Evolutionary conservation across 2,797 vertebrate genomes (phyloP), one percentile per base, ranked within the genome.

Genomic region (Leuciscus waleckii): DNA sequence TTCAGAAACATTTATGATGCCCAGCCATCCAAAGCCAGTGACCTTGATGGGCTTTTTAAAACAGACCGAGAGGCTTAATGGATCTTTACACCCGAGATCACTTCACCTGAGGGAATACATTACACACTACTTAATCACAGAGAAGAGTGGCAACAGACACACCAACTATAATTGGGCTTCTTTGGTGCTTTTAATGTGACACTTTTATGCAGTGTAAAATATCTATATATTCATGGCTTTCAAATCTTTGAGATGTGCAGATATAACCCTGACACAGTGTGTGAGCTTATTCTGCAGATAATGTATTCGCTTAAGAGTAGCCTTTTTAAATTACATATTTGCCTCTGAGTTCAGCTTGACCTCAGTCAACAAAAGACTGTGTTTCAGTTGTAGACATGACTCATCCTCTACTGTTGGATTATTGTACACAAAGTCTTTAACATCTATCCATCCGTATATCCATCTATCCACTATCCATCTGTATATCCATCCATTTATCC

Each of bases 31-130:
- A 76, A 56, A 80, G 77, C 82, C 54, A 65, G 37, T 65, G 70
- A 84, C 63, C 81, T 70, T 76, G 79, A 77, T 73, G 78, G 14
- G 78, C 70, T 84, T 84, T 84, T 77, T 85, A 79, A 80, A 80
- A 75, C 63, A 80, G 26, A 74, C 35, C 4, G 76, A 81, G 39
- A 82, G 29, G 73, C 71, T 77, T 87, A 87, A 87, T 87, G 86
- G 71, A 81, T 81, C 78, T 81, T 81, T 82, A 84, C 63, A 76
- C 51, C 32, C 49, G 23, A 69, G 71, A 81, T 69, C 82, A 80
- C 19, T 41, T n/a, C 54, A 85, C 71, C 71, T 68, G 56, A 17
- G 70, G 61, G 82, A 84, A 81, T 76, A 63, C 76, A 84, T 74
- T 49, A 46, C 43, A 83, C 35, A 19, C 26, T 65, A 43, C 70